Base-by-base conservation (phyloP, 2,888 invertebrate species). In the Calliopum simillimum region DNA sequence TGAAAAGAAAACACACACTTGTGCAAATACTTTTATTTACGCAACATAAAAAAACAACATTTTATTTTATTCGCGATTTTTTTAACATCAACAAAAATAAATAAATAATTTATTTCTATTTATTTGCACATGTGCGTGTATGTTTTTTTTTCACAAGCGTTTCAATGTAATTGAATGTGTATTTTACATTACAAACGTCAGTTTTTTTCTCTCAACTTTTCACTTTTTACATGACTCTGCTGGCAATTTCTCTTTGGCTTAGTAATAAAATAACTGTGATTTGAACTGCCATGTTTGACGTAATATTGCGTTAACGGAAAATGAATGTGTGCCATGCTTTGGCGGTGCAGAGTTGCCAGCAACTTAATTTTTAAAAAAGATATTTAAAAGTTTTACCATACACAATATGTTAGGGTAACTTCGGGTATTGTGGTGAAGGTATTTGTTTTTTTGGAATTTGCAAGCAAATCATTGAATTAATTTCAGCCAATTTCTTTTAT, bases 221-320 rank as follows among this genome's bases (percentile, higher is more conserved):
- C 19, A 14, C 53, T 1, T 53, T 13, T 11, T 14, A 53, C 19
- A 53, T 23, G 53, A 53, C 14, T 53, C 14, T 53, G 16, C 23
- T 23, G 53, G 6, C 53, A 23, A 53, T 53, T 53, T 53, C 12
- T 23, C 16, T 53, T 53, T 53, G 53, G 23, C 53, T 23, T 23
- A 13, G 21, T 13, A 19, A 19, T 53, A 12, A 23, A 19, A 53
- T 23, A 53, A 53, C 16, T 3, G 21, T 53, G 3, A 53, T 53
- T 23, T 23, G 5, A 53, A 23, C 53, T 53, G 53, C 19, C 53
- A 53, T 23, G 53, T 53, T 53, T 53, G 51, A 13, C 51, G n/a
- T 13, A 16, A 53, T 11, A 16, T 55, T 55, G 2, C 8, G 33
- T 2, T 8, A 33, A 33, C 5, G 33, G 8, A 6, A 33, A 8